A percentile compares a stretch with the other conserved stretches of the same genome.
These are phyloP conservation scores for Pterocles orientalis DNA, from an alignment of 2,113 vertebrate genomes.

Conservation along the genomic window DNA sequence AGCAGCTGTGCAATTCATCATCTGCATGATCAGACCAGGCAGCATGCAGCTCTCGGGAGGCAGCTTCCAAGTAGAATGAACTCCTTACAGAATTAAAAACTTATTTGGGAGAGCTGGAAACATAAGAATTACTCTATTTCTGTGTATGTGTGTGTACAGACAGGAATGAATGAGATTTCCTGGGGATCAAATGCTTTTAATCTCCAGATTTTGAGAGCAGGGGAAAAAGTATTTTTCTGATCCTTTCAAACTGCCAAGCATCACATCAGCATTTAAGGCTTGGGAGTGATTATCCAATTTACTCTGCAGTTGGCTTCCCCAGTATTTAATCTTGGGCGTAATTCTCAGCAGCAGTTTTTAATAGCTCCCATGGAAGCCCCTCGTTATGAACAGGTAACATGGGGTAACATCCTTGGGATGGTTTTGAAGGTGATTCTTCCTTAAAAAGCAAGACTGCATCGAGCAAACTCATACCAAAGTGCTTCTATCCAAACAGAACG, in stretches of 20 bases:
- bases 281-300: background rate
- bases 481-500: accelerated
- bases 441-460: background rate
- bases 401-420: background rate
- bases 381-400: accelerated
- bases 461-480: background rate
- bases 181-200: background rate
- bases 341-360: background rate
- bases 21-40: background rate
- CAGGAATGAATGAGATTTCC: background rate
- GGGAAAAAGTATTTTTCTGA: background rate
- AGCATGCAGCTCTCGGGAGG: background rate
- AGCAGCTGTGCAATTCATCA: background rate
- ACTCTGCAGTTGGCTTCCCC: background rate
- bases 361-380: background rate
- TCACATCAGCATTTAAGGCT: background rate
- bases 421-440: background rate
- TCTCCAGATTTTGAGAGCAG: background rate
- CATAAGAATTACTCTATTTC: background rate
- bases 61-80: background rate
- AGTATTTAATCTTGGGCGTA: background rate
- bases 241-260: background rate
- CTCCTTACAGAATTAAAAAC: background rate
- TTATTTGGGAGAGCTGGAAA: background rate
- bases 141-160: background rate